Evolutionary conservation across 2,888 invertebrate genomes (phyloP).

Genomic region (Junonia oenone): DNA sequence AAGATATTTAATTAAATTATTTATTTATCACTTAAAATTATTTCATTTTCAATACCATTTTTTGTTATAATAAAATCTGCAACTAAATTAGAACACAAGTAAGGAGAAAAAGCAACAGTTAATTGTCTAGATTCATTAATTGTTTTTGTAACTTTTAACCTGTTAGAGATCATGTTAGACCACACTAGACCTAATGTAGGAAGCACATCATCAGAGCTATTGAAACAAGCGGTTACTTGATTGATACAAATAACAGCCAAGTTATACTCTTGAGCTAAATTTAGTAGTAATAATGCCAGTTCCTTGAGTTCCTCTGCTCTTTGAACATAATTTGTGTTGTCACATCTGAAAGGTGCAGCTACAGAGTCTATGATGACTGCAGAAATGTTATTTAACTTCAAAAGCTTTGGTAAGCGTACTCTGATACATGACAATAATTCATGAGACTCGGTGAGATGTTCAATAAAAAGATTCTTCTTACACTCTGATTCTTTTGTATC

Average conservation of each 20-base stretch:
- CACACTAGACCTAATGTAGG: constrained; percentile 68
- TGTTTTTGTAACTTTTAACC: constrained; percentile 48
- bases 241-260: constrained; percentile 63
- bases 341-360: constrained; percentile 68
- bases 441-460: constrained; percentile 60
- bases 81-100: constrained; percentile 44
- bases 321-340: constrained; percentile 58
- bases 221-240: constrained; percentile 62
- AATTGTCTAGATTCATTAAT: constrained; percentile 42
- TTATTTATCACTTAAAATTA: not conserved
- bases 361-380: constrained; percentile 64
- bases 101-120: constrained; percentile 51
- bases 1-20: not conserved
- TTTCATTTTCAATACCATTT: constrained; percentile 39
- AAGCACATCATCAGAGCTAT: constrained; percentile 42
- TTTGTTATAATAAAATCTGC: constrained; percentile 47
- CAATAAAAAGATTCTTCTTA: constrained; percentile 61
- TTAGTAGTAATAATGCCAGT: constrained; percentile 49
- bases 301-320: constrained; percentile 68
- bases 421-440: constrained; percentile 60
- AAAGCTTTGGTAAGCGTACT: constrained; percentile 55
- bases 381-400: constrained; percentile 44
- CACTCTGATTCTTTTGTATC: constrained; percentile 38
- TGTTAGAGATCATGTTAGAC: constrained; percentile 67
- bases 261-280: constrained; percentile 50